These are phyloP conservation scores for Triops longicaudatus DNA, from an alignment of 1,140 invertebrate species.

Conservation along the genomic window DNA sequence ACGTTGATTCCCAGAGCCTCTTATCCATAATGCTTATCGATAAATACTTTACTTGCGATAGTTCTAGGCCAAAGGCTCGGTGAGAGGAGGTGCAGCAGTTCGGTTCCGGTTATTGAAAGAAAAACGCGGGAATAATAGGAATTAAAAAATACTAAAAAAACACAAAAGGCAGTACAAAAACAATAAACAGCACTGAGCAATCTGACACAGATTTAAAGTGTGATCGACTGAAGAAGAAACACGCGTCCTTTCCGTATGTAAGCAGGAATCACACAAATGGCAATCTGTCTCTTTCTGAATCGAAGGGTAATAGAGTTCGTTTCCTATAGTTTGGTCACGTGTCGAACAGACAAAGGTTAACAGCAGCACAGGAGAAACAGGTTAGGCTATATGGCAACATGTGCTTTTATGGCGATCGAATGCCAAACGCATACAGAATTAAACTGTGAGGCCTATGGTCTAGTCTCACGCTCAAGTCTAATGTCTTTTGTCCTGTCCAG, in stretches of 20 bases:
- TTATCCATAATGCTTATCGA: not conserved
- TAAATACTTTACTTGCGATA: not conserved
- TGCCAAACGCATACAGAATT: not conserved
- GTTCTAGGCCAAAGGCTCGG: not conserved
- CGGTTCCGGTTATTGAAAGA: no score
- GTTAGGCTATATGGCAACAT: not conserved
- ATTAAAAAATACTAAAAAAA: no score
- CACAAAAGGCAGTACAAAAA: no score
- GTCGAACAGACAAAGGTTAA: not conserved
- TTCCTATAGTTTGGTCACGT: no score
- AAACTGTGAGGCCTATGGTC: not conserved
- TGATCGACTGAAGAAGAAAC: no score
- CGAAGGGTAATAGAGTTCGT: no score
- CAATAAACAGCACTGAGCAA: no score
- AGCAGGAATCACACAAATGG: no score
- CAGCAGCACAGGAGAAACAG: not conserved
- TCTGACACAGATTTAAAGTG: no score
- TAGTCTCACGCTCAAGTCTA: not conserved
- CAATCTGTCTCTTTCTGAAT: no score
- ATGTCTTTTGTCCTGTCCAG: not conserved
- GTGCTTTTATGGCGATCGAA: not conserved
- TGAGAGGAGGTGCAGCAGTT: not conserved
- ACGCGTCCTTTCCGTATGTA: no score
- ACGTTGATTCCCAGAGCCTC: conserved; percentile 14
- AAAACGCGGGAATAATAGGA: no score